Conservation (phyloP, 2,113 vertebrate genomes). For the Glaucidium brasilianum region DNA sequence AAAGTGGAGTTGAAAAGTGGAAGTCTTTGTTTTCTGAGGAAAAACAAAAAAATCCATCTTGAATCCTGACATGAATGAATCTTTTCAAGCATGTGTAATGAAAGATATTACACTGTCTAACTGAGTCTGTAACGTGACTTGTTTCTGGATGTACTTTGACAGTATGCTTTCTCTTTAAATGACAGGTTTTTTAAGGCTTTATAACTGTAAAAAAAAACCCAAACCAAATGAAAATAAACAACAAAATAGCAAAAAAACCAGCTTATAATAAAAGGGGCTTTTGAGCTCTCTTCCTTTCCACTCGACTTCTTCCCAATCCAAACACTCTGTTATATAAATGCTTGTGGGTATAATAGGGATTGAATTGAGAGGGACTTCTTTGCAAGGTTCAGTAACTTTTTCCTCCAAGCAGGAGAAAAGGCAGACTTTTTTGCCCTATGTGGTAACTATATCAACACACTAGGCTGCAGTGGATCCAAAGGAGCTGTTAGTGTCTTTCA, state of each 20-base stretch:
- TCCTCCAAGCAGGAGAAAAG: background rate
- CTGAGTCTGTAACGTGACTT: background rate
- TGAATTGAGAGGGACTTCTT: background rate
- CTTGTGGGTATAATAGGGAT: background rate
- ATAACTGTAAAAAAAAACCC: background rate
- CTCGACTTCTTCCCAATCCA: background rate
- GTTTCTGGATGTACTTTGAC: background rate
- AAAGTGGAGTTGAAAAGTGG: background rate
- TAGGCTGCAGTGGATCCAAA: background rate
- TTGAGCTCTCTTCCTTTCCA: background rate
- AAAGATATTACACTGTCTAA: background rate
- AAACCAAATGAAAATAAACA: background rate
- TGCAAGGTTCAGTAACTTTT: background rate
- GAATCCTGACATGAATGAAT: slow-evolving; percentile 11
- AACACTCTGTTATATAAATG: background rate
- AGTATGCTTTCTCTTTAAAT: background rate
- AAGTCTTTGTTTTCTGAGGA: background rate
- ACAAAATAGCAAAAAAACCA: background rate
- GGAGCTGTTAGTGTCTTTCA: background rate
- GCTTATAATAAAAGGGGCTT: background rate
- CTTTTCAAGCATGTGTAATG: slow-evolving; percentile 5
- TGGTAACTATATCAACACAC: background rate
- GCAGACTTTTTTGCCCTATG: background rate
- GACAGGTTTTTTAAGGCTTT: background rate
- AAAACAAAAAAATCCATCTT: slow-evolving; percentile 1